phyloP scores from a whole-genome alignment of 2,797 vertebrate species.

The Austrolebias charrua region DNA sequence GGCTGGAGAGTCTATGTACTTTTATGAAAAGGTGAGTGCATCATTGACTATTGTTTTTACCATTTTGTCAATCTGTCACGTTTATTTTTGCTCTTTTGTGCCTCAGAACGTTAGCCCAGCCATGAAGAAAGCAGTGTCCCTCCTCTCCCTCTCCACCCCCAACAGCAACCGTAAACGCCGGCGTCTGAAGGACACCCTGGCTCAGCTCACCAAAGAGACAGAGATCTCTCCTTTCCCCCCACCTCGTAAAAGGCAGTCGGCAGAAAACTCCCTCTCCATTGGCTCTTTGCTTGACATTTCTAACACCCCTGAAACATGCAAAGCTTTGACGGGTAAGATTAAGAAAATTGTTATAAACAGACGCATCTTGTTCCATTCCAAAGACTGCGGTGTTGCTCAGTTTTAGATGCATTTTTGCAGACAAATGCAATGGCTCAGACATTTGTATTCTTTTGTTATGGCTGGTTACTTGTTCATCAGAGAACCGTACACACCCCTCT shows the following conservation, averaged over 20 bases:
- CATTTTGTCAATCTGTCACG: not conserved
- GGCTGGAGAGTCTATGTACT: conserved; percentile 96
- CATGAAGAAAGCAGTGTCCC: conserved; percentile 93
- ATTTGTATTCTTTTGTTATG: not conserved
- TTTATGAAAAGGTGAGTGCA: conserved; percentile 90
- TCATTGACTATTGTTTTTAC: not conserved
- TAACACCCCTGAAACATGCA: conserved; percentile 90
- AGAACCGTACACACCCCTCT: conserved; percentile 25
- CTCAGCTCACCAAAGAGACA: conserved; percentile 90
- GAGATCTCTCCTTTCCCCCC: conserved; percentile 92
- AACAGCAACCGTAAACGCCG: conserved; percentile 93
- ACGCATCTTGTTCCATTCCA: not conserved
- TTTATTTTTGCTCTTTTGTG: not conserved
- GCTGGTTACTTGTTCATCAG: not conserved
- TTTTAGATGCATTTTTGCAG: not conserved
- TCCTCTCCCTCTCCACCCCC: conserved; percentile 91
- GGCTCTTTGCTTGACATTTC: conserved; percentile 95
- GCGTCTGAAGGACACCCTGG: conserved; percentile 90
- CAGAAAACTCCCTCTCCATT: conserved; percentile 92
- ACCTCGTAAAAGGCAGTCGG: conserved; percentile 91
- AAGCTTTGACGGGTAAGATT: conserved; percentile 80
- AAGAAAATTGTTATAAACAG: not conserved
- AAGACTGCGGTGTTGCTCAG: not conserved
- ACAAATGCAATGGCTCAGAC: not conserved
- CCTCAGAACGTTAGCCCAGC: conserved; percentile 87